phyloP scores from a whole-genome alignment of 2,797 vertebrate genomes.

The Chiropotes sagulatus region DNA sequence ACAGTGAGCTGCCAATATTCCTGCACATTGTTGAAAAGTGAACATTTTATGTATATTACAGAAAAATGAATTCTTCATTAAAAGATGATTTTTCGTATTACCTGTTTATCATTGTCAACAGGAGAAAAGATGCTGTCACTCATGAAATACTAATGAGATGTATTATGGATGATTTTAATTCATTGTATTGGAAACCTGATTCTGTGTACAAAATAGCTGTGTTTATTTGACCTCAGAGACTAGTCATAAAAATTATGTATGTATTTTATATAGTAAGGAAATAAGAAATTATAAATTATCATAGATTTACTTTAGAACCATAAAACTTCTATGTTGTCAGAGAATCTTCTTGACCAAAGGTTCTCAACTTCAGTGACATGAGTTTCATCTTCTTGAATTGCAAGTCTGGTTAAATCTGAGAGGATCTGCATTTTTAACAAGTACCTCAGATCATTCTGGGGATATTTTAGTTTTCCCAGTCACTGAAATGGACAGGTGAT shows the following conservation, averaged over 20 bases:
- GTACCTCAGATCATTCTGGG: background rate
- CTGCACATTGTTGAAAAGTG: background rate
- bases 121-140: background rate
- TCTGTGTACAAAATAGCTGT: background rate
- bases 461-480: background rate
- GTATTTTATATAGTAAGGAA: background rate
- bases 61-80: conserved; percentile 36
- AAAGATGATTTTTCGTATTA: background rate
- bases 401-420: background rate
- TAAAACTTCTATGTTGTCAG: background rate
- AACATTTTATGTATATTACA: background rate
- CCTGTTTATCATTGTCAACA: background rate
- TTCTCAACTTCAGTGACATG: background rate
- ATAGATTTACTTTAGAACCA: background rate
- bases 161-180: background rate
- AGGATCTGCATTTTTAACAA: background rate
- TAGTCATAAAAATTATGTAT: background rate
- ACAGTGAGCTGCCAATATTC: background rate
- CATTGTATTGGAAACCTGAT: background rate
- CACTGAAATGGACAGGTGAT: background rate
- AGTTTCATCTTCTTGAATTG: background rate
- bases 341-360: background rate
- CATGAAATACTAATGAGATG: background rate
- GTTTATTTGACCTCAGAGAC: conserved; percentile 19
- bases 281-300: conserved; percentile 6